phyloP scores from a whole-genome alignment of 2,797 vertebrate species.

The Poecilia wingei region DNA sequence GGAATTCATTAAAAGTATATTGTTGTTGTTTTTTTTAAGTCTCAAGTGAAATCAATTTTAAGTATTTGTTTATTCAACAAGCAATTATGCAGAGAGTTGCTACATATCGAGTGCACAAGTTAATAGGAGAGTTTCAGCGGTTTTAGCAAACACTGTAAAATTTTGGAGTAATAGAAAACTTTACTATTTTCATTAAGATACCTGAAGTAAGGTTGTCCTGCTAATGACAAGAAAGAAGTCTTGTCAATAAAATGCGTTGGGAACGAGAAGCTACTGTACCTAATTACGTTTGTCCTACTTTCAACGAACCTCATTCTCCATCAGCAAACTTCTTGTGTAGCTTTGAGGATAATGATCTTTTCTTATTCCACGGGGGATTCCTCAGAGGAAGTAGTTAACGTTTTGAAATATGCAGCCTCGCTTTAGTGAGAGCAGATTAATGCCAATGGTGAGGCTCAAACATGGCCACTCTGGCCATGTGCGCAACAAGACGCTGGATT shows the following conservation, averaged over 20 bases:
- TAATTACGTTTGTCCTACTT: slow-evolving; percentile 73
- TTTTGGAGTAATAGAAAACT: slow-evolving; percentile 39
- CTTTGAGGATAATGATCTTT: slow-evolving; percentile 61
- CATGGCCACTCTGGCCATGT: slow-evolving; percentile 36
- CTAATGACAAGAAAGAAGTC: slow-evolving; percentile 24
- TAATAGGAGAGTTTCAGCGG: slow-evolving; percentile 20
- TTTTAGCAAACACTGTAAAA: slow-evolving; percentile 44
- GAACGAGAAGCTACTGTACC: slow-evolving; percentile 39
- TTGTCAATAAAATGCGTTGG: slow-evolving; percentile 17
- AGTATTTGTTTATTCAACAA: slow-evolving; percentile 41
- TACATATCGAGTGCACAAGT: slow-evolving; percentile 32
- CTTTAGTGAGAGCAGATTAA: slow-evolving; percentile 49
- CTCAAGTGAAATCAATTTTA: slow-evolving; percentile 24
- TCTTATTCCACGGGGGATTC: slow-evolving; percentile 54
- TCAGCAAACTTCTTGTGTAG: slow-evolving; percentile 45
- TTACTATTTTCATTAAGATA: slow-evolving; percentile 10
- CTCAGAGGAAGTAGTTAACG: slow-evolving; percentile 38
- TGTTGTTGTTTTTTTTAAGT: slow-evolving; percentile 7
- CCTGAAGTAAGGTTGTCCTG: slow-evolving; percentile 18
- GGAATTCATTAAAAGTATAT: slow-evolving; percentile 27
- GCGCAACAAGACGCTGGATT: slow-evolving; percentile 27
- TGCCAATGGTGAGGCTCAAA: slow-evolving; percentile 17
- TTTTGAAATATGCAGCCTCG: slow-evolving; percentile 48
- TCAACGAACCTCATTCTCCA: slow-evolving; percentile 51
- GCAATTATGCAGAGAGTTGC: slow-evolving; percentile 25